These are phyloP conservation scores for Sarcoramphus papa DNA, from an alignment of 2,797 vertebrate genomes.

Conservation along the genomic window DNA sequence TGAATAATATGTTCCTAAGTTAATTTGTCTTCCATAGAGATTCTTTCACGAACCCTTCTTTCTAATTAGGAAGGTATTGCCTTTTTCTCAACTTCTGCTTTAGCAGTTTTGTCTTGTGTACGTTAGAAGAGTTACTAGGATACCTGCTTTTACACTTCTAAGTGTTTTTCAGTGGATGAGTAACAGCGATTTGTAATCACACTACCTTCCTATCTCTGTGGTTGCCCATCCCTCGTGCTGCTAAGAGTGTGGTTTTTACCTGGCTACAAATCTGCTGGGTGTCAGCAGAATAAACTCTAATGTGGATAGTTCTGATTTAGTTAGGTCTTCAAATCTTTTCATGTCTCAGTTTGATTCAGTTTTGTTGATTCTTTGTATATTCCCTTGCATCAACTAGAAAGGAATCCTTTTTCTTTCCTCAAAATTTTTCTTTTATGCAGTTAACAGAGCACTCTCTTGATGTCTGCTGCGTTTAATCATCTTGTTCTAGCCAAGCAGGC, in stretches of 20 bases:
- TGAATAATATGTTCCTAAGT: not conserved
- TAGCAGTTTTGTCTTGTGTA: not conserved
- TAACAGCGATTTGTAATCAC: not conserved
- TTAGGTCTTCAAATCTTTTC: not conserved
- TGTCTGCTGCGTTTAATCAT: not conserved
- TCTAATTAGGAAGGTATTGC: not conserved
- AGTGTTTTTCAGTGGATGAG: not conserved
- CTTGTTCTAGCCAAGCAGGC: not conserved
- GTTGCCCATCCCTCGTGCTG: not conserved
- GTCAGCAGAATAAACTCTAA: not conserved
- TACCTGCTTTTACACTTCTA: not conserved
- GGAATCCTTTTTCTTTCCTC: not conserved
- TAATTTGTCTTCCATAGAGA: not conserved
- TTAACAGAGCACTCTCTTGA: not conserved
- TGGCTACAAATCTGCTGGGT: not conserved
- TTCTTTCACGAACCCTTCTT: not conserved
- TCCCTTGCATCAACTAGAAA: not conserved
- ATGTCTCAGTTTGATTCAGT: not conserved
- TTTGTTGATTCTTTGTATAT: not conserved
- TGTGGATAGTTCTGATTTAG: not conserved
- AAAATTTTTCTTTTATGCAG: not conserved
- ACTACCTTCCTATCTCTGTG: not conserved
- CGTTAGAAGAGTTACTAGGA: not conserved
- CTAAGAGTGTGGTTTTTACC: not conserved
- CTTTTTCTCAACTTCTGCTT: not conserved